Conservation (phyloP, 92 coral and sea anemone genomes). For the Porites rus region DNA sequence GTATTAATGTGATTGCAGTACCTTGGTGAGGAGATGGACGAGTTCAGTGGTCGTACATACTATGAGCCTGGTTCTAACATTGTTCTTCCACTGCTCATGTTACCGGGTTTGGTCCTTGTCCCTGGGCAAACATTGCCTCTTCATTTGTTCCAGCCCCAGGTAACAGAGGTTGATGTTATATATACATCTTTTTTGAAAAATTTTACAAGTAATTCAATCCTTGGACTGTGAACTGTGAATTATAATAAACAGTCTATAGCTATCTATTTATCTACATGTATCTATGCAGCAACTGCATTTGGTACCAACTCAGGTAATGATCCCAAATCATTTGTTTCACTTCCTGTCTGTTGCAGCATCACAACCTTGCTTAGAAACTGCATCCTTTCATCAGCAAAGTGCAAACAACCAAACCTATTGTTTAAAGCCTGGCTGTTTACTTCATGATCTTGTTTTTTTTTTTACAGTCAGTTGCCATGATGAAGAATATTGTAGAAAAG, state of each 20-base stretch:
- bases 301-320: too few species aligned
- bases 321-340: too few species aligned
- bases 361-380: too few species aligned
- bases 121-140: constrained; percentile 98
- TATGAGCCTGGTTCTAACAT: constrained; percentile 82
- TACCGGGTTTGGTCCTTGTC: constrained; percentile 86
- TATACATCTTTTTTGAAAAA: too few species aligned
- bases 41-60: constrained; percentile 92
- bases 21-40: constrained; percentile 98
- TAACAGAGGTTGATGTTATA: neutral
- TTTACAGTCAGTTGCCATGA: constrained; percentile 93
- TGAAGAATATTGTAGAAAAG: constrained; percentile 92
- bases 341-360: too few species aligned
- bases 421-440: neutral
- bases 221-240: too few species aligned
- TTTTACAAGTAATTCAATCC: too few species aligned
- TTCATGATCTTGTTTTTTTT: neutral
- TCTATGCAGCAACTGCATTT: too few species aligned
- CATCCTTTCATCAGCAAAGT: too few species aligned
- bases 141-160: constrained; percentile 91
- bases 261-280: too few species aligned
- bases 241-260: too few species aligned
- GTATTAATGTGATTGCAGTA: constrained; percentile 58
- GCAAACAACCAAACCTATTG: too few species aligned
- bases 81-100: constrained; percentile 77